These are phyloP conservation scores for Astyanax mexicanus DNA, from an alignment of 2,797 vertebrate genomes.

Conservation along the genomic window DNA sequence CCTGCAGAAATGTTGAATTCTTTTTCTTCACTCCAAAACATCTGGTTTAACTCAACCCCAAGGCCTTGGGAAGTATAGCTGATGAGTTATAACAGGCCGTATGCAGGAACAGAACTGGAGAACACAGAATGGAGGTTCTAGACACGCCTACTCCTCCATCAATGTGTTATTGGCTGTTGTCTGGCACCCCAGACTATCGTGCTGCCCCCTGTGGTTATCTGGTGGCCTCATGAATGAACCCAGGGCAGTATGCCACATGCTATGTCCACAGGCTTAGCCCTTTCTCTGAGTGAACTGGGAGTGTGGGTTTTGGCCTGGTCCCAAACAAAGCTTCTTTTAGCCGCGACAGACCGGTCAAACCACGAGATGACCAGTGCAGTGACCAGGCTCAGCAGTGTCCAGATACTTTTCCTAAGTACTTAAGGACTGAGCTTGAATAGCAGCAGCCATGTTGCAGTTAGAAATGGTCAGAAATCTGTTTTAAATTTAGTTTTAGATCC, in stretches of 20 bases:
- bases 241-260: not conserved
- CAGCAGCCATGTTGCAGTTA: too few species aligned
- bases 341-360: not conserved
- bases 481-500: too few species aligned
- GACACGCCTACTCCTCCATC: too few species aligned
- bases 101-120: not conserved
- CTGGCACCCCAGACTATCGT: too few species aligned
- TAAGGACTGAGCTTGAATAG: not conserved
- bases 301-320: conserved; percentile 15
- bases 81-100: not conserved
- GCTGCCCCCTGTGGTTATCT: not conserved
- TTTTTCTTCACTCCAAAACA: not conserved
- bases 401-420: too few species aligned
- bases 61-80: too few species aligned
- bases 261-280: not conserved
- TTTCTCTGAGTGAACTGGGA: not conserved
- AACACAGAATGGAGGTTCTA: not conserved
- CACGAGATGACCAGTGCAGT: not conserved
- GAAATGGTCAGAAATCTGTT: too few species aligned
- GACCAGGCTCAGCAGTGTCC: too few species aligned
- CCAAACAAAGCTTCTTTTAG: not conserved
- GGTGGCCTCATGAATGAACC: not conserved
- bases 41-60: not conserved
- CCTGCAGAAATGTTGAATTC: not conserved
- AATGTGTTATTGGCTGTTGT: too few species aligned